Evolutionary conservation across 2,797 vertebrate species (phyloP), one percentile per base, ranked within the genome.

Genomic region (Champsocephalus gunnari): DNA sequence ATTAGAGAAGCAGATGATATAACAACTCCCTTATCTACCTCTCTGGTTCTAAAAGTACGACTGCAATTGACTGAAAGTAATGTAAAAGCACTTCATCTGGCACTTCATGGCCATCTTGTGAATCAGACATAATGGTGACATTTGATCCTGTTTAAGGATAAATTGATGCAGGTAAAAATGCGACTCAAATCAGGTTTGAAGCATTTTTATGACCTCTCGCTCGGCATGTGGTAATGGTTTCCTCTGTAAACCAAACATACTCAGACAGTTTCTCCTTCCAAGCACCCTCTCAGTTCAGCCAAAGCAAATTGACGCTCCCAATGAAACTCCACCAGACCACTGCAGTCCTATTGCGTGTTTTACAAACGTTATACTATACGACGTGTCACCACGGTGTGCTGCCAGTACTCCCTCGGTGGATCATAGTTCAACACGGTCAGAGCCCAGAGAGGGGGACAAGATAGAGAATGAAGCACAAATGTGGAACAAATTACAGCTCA

Each of bases 401-500:
- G 16, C 12, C n/a, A 17, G 43, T 17, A 63, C 4, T 64, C 16
- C 47, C 16, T 45, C 11, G 8, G 60, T 49, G 12, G 38, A 60
- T 43, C 17, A 9, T 16, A n/a, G 34, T n/a, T 74, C 4, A 63
- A 28, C 58, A 59, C 28, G 9, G 62, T 66, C 45, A 10, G 21
- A 51, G 34, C 34, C 43, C 49, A 48, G 16, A 60, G 3, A 66
- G 11, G 48, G 73, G 65, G 64, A 73, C n/a, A 19, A 60, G 17
- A 58, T 12, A 9, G 44, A 67, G 28, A 76, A 78, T 56, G 54
- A 68, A 58, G 55, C 7, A 5, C 88, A 89, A 74, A 90, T 86
- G 84, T 82, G 81, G 68, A 88, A 79, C 63, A 79, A 82, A 87
- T 79, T 68, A 71, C 60, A 71, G 73, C 49, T 62, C 51, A 82